A percentile compares a stretch with the other conserved stretches of the same genome.
phyloP scores from a whole-genome alignment of 2,888 invertebrate genomes.

The Yponomeuta plumbellus region DNA sequence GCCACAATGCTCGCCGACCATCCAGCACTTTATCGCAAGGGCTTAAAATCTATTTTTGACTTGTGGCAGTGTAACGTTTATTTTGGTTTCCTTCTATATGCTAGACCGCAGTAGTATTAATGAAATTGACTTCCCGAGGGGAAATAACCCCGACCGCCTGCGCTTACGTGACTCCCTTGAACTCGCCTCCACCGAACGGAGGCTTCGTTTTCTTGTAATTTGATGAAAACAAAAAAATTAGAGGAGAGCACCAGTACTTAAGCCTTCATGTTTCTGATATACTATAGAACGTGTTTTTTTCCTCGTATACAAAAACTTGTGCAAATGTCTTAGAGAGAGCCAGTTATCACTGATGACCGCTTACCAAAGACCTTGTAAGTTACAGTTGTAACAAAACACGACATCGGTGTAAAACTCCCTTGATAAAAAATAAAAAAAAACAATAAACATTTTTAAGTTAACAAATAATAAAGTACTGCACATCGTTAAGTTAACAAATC shows the following conservation, averaged over 20 bases:
- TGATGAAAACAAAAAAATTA: not conserved
- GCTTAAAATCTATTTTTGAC: not conserved
- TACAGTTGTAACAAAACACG: too few relatives aligned
- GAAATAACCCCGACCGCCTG: constrained; percentile 41
- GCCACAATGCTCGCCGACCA: not conserved
- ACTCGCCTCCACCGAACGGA: constrained; percentile 5
- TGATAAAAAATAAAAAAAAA: too few relatives aligned
- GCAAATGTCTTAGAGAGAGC: too few relatives aligned
- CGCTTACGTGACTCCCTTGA: constrained; percentile 29
- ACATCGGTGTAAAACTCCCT: too few relatives aligned
- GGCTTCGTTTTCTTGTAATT: not conserved
- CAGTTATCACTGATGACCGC: too few relatives aligned
- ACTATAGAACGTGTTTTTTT: too few relatives aligned
- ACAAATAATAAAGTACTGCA: not conserved
- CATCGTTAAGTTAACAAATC: not conserved
- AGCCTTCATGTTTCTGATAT: too few relatives aligned
- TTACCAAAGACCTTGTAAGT: too few relatives aligned
- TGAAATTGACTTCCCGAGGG: constrained; percentile 69
- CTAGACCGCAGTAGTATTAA: constrained; percentile 59
- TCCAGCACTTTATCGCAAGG: not conserved
- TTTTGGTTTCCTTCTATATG: not conserved
- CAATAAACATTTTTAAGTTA: too few relatives aligned
- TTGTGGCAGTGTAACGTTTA: not conserved
- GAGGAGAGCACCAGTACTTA: not conserved
- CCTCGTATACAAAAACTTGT: too few relatives aligned